A percentile compares a stretch with the other conserved stretches of the same genome.
phyloP scores from a whole-genome alignment of 2,888 invertebrate genomes.

The Eristalis pertinax region DNA sequence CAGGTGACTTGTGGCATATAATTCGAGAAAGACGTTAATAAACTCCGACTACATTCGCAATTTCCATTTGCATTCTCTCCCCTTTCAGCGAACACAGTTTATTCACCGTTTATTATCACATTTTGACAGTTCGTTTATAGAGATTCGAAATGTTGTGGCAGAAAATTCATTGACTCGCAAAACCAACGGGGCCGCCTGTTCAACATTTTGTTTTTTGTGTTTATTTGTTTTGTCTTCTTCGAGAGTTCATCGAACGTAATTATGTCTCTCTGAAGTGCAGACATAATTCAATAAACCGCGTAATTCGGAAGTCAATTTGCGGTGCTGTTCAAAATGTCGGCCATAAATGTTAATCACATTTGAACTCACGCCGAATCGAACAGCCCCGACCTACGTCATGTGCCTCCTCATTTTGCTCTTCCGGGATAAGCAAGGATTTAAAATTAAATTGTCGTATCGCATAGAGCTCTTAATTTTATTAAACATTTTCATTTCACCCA shows the following conservation, averaged over 20 bases:
- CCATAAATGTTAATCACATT: not conserved
- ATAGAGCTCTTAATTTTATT: constrained; percentile 28
- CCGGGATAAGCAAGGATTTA: not conserved
- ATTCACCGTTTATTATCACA: not conserved
- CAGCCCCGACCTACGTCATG: not conserved
- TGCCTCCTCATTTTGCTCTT: no score
- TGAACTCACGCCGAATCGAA: not conserved
- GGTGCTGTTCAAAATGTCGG: not conserved
- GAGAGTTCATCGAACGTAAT: not conserved
- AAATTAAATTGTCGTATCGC: not conserved
- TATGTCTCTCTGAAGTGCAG: not conserved
- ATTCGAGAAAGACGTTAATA: not conserved
- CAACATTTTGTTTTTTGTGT: not conserved
- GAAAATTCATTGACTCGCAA: not conserved
- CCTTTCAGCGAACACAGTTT: not conserved
- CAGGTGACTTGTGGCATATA: not conserved
- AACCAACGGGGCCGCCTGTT: not conserved
- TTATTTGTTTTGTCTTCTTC: not conserved
- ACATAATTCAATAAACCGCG: not conserved
- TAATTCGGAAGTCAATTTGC: not conserved
- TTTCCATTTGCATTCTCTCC: not conserved
- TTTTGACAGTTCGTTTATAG: not conserved
- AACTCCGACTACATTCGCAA: not conserved
- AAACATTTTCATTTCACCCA: constrained; percentile 2
- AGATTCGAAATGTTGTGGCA: not conserved